Evolutionary conservation across 2,797 vertebrate species (phyloP), one percentile per base, ranked within the genome.

Genomic region (Prunella strophiata): DNA sequence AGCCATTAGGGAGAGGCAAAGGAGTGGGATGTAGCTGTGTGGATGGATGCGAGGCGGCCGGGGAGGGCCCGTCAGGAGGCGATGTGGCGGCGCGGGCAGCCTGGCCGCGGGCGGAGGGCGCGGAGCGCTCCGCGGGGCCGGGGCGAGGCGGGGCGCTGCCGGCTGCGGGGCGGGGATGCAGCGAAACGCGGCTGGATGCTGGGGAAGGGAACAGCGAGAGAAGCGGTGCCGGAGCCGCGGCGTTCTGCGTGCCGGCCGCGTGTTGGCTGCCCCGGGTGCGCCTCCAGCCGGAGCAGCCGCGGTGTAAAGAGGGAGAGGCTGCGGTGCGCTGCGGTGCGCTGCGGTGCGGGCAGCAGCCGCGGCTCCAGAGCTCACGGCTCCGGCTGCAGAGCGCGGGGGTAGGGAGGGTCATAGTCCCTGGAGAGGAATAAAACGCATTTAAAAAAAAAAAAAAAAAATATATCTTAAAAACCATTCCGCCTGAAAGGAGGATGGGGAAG

Each of bases 1-100:
- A 71, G 91, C 93, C 93, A 80, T 94, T 92, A 61, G 30, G 36
- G 70, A 87, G 84, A 93, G 61, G 78, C 82, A 47, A 54, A 73
- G 67, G 88, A 36, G n/a, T 26, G 87, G 78, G 32, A 92, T 72
- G 27, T n/a, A 17, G 57, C 16, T 13, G 40, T 16, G n/a, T 3
- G 71, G 84, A 32, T 21, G 82, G 30, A 62, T 55, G 71, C 30
- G 63, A 65, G 42, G 70, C 58, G 71, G 76, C 76, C 79, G 86
- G 83, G 70, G 67, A 75, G 45, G 40, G 22, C 47, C 68, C 54
- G 13, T 7, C 55, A 3, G 80, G 59, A 63, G 30, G 59, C 85
- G 47, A 43, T 55, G 76, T 18, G 89, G 86, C 89, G 61, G 87
- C 91, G 94, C 73, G 88, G 90, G 22, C 67, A 54, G 85, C 88